phyloP scores from a whole-genome alignment of 2,113 vertebrate species.

The Oryzias curvinotus region DNA sequence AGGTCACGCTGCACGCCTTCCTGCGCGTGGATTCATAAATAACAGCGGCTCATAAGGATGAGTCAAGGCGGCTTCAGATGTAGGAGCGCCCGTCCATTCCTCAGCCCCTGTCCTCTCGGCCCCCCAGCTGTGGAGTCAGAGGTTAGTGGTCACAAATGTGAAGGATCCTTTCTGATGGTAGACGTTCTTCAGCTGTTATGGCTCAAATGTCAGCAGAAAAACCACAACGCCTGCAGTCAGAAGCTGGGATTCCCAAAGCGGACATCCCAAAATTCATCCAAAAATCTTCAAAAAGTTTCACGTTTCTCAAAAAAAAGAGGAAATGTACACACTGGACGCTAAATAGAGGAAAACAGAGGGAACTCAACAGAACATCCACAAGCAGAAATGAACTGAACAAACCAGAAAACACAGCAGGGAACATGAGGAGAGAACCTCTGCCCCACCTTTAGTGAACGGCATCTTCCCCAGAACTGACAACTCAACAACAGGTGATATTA shows the following conservation, averaged over 20 bases:
- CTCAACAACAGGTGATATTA: too few relatives aligned
- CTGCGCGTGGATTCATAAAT: slow-evolving; percentile 13
- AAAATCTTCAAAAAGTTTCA: too few relatives aligned
- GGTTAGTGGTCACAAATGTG: slow-evolving; percentile 69
- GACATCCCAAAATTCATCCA: too few relatives aligned
- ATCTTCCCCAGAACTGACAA: too few relatives aligned
- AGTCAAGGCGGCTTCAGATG: slow-evolving; percentile 25
- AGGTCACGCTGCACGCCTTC: not conserved
- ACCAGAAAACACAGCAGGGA: too few relatives aligned
- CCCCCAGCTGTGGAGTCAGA: slow-evolving; percentile 21
- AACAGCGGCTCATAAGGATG: slow-evolving; percentile 18
- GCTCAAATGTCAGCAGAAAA: slow-evolving; percentile 55
- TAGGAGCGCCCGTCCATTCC: slow-evolving; percentile 30
- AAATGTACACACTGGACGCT: too few relatives aligned
- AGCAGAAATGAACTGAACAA: too few relatives aligned
- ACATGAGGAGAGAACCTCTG: too few relatives aligned
- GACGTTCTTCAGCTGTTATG: slow-evolving; percentile 52
- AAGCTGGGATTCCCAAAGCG: slow-evolving; percentile 35
- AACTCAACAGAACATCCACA: too few relatives aligned
- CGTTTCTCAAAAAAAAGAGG: too few relatives aligned
- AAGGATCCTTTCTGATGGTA: slow-evolving; percentile 67
- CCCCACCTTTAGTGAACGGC: too few relatives aligned
- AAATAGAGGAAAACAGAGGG: too few relatives aligned
- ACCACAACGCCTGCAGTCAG: slow-evolving; percentile 66
- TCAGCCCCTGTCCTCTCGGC: slow-evolving; percentile 24